These are phyloP conservation scores for Lepas anatifera DNA, from an alignment of 2,888 invertebrate species.

Conservation along the genomic window DNA sequence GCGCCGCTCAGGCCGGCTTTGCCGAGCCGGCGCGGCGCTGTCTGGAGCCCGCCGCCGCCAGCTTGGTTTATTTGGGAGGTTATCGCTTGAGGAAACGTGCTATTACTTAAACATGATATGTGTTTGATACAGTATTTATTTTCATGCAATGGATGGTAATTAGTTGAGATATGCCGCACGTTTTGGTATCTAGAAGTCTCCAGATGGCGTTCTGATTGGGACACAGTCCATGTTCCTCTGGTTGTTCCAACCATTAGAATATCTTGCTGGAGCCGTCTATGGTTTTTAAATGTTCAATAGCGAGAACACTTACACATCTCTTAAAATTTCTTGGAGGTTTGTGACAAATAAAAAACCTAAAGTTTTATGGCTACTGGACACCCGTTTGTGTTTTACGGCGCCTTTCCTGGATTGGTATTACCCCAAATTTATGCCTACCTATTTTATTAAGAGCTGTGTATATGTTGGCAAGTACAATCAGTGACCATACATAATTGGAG, in stretches of 20 bases:
- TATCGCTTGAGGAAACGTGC: too few species aligned
- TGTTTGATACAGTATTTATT: not conserved
- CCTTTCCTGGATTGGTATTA: not conserved
- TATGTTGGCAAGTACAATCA: not conserved
- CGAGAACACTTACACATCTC: too few species aligned
- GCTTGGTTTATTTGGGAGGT: too few species aligned
- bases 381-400: not conserved
- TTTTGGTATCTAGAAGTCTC: not conserved
- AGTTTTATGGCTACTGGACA: not conserved
- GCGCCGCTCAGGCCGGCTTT: too few species aligned
- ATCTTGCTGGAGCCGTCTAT: not conserved
- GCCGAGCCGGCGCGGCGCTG: not conserved
- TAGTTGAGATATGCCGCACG: not conserved
- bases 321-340: too few species aligned
- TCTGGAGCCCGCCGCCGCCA: too few species aligned
- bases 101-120: not conserved
- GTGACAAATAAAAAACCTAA: not conserved
- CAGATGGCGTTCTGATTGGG: not conserved
- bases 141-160: too few species aligned
- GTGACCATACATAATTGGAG: too few species aligned
- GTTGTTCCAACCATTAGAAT: not conserved
- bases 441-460: not conserved
- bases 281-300: not conserved
- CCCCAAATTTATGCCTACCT: not conserved
- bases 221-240: not conserved